A percentile compares a stretch with the other conserved stretches of the same genome.
Evolutionary conservation across 2,113 vertebrate species (phyloP).

Genomic region (Pao palembangensis): DNA sequence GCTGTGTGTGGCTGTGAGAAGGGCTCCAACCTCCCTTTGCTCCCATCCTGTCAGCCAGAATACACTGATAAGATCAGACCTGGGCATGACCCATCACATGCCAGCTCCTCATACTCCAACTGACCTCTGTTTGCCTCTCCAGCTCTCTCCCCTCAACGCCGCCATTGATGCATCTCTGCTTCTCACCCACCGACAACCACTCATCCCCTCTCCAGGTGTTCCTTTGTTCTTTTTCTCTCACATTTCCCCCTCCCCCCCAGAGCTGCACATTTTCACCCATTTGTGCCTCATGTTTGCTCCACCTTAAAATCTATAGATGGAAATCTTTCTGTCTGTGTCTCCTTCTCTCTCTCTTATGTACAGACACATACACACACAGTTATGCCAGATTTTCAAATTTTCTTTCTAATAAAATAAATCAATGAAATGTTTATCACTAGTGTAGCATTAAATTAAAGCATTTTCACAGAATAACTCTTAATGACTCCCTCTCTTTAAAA

Average conservation of each 20-base stretch:
- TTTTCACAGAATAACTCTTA: too few species aligned
- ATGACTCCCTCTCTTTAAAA: too few species aligned
- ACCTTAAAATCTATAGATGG: constrained; percentile 16
- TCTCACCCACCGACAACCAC: constrained; percentile 13
- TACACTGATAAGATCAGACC: constrained; percentile 63
- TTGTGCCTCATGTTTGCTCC: constrained; percentile 16
- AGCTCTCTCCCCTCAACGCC: constrained; percentile 34
- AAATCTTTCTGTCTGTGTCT: constrained; percentile 7
- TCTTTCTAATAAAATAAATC: too few species aligned
- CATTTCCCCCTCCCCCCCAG: constrained; percentile 9
- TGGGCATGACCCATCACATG: constrained; percentile 66
- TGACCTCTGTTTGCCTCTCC: constrained; percentile 65
- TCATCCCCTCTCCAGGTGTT: constrained; percentile 59
- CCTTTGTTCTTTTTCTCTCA: constrained; percentile 48
- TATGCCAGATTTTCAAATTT: too few species aligned
- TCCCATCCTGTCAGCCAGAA: constrained; percentile 61
- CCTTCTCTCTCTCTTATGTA: too few species aligned
- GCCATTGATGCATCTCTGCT: constrained; percentile 49
- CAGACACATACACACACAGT: too few species aligned
- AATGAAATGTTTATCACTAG: too few species aligned
- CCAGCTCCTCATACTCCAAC: constrained; percentile 53
- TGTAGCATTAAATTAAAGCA: too few species aligned
- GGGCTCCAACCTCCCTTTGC: constrained; percentile 52
- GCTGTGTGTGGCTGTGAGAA: constrained; percentile 13
- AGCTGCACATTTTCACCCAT: constrained; percentile 18